Evolutionary conservation across 2,888 invertebrate genomes (phyloP), one percentile per base, ranked within the genome.

Genomic region (Acronicta leporina): DNA sequence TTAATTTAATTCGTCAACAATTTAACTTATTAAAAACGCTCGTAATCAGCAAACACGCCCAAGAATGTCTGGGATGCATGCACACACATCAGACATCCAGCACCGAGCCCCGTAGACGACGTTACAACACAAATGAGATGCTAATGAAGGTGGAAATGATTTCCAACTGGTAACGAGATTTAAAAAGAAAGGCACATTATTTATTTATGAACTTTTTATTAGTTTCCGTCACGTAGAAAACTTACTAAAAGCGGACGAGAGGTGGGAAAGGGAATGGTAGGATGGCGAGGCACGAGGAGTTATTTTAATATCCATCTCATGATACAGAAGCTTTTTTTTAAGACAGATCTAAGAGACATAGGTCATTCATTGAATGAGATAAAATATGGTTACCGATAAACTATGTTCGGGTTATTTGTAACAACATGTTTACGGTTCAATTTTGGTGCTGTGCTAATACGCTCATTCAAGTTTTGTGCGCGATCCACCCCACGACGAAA

Each of bases 391-490:
- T 64, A 52, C 53, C 55, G 86, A 85, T 86, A 86, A 85, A 84
- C 86, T 77, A 57, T 78, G 78, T 73, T 82, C 81, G 79, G 81
- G 82, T 81, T 84, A 83, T 77, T 83, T 79, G 79, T 82, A 85
- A 84, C 63, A 87, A 85, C 84, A 81, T 87, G 87, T 87, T 88
- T 87, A 84, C 84, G 61, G 64, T 74, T 65, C 25, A 74, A 76
- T 77, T 83, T 83, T 71, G 76, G 73, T 75, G 67, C 66, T 65
- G 57, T 42, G 44, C 20, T 62, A 44, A 50, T 47, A 67, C 49
- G 47, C 73, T 81, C 81, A 82, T 84, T 84, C 64, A 79, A 74
- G 66, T 77, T 77, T 73, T 46, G 58, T 56, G 45, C 68, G 78
- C 72, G 69, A 70, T 33, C 60, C 56, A 33, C 48, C 61, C 62